phyloP scores from a whole-genome alignment of 2,797 vertebrate genomes.

The Pitangus sulphuratus region DNA sequence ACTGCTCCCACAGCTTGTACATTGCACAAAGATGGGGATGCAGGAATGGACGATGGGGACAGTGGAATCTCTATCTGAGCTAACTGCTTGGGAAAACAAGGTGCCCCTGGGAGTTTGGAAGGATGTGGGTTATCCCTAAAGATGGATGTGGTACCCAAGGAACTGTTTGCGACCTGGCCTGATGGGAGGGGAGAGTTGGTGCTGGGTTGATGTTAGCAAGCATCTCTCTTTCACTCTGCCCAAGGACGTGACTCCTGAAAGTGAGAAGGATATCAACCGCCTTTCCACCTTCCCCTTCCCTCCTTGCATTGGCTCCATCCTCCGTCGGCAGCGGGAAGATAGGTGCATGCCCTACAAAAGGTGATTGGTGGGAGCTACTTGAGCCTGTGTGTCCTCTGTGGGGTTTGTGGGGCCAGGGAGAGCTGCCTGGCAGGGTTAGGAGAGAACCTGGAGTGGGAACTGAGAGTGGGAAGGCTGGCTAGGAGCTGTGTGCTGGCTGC shows the following conservation, averaged over 20 bases:
- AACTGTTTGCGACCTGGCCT: neutral
- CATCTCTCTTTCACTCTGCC: neutral
- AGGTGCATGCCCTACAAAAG: constrained; percentile 72
- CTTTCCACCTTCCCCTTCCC: constrained; percentile 94
- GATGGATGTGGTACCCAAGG: neutral
- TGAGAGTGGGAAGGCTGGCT: neutral
- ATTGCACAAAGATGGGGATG: neutral
- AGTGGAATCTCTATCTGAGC: neutral
- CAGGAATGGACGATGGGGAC: neutral
- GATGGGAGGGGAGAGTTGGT: neutral
- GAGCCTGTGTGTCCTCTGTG: neutral
- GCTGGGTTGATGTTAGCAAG: neutral
- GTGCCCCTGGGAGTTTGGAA: neutral
- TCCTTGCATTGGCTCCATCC: constrained; percentile 89
- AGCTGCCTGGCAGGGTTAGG: neutral
- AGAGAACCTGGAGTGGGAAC: neutral
- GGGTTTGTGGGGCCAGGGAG: neutral
- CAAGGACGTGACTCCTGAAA: constrained; percentile 78
- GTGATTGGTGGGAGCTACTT: constrained; percentile 22
- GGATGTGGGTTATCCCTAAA: neutral
- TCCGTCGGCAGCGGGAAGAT: constrained; percentile 83
- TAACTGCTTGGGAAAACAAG: neutral
- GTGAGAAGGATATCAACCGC: constrained; percentile 92
- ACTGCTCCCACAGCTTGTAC: neutral
- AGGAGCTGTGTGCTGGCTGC: neutral